Conservation (phyloP, 2,113 vertebrate species). For the Bothrops jararaca region DNA sequence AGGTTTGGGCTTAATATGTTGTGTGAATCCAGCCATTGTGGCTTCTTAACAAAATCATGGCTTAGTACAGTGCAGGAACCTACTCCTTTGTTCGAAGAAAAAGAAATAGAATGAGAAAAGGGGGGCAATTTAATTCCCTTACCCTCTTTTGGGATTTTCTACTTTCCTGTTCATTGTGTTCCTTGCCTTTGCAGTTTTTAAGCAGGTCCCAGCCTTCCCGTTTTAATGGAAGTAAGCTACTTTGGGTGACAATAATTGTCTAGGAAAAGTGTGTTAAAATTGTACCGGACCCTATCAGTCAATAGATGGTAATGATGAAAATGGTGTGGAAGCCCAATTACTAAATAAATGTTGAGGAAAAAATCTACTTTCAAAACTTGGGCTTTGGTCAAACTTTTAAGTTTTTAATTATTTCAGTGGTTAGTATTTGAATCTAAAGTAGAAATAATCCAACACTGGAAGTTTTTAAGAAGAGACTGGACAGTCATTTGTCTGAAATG, state of each 20-base stretch:
- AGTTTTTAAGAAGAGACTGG: no score
- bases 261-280: not conserved
- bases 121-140: not conserved
- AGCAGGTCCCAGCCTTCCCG: not conserved
- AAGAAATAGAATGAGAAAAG: not conserved
- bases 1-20: not conserved
- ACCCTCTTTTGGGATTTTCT: not conserved
- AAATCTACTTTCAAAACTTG: not conserved
- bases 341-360: not conserved
- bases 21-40: not conserved
- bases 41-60: not conserved
- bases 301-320: not conserved
- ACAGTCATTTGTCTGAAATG: no score
- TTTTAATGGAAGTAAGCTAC: not conserved
- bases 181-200: not conserved
- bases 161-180: not conserved
- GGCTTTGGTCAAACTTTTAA: not conserved
- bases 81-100: not conserved
- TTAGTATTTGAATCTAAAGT: not conserved
- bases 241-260: not conserved
- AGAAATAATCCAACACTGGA: not conserved
- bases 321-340: not conserved
- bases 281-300: not conserved
- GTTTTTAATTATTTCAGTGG: not conserved
- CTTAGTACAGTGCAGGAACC: not conserved